A percentile compares a stretch with the other conserved stretches of the same genome.
These are phyloP conservation scores for Dryobota labecula DNA, from an alignment of 2,888 invertebrate genomes.

Conservation along the genomic window DNA sequence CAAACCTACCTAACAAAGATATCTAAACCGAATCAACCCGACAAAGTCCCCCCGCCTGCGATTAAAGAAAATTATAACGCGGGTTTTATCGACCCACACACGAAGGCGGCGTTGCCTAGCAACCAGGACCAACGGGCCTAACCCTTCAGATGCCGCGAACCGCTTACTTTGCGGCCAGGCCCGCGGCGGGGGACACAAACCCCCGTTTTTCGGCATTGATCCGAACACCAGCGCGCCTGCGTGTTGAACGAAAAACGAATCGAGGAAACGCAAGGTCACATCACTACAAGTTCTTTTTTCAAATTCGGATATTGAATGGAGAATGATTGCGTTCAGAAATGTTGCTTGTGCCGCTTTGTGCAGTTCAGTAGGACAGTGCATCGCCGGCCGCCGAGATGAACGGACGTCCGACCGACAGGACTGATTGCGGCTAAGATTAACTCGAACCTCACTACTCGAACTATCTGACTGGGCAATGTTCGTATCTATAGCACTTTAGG, in stretches of 20 bases:
- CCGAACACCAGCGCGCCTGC: constrained; percentile 87
- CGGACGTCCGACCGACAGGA: constrained; percentile 55
- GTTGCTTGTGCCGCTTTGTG: constrained; percentile 77
- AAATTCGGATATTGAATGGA: constrained; percentile 89
- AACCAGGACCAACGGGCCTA: constrained; percentile 81
- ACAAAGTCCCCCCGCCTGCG: constrained; percentile 72
- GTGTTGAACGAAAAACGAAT: constrained; percentile 88
- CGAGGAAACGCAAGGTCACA: constrained; percentile 88
- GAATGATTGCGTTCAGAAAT: constrained; percentile 83
- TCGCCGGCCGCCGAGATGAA: constrained; percentile 50
- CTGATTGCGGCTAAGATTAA: constrained; percentile 45
- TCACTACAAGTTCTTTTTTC: constrained; percentile 89
- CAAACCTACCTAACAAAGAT: constrained; percentile 68
- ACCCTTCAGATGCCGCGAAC: constrained; percentile 89
- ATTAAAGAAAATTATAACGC: constrained; percentile 88
- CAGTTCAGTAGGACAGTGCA: constrained; percentile 80
- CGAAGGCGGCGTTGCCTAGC: constrained; percentile 86
- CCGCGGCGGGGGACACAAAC: constrained; percentile 77
- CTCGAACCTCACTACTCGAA: constrained; percentile 28
- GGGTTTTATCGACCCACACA: constrained; percentile 83
- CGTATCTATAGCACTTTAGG: background rate
- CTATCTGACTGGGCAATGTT: background rate
- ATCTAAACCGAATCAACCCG: constrained; percentile 70
- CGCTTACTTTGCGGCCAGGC: constrained; percentile 86
- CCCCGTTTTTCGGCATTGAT: constrained; percentile 90